Conservation (phyloP, 2,113 vertebrate genomes). For the Phylloscopus trochiloides region DNA sequence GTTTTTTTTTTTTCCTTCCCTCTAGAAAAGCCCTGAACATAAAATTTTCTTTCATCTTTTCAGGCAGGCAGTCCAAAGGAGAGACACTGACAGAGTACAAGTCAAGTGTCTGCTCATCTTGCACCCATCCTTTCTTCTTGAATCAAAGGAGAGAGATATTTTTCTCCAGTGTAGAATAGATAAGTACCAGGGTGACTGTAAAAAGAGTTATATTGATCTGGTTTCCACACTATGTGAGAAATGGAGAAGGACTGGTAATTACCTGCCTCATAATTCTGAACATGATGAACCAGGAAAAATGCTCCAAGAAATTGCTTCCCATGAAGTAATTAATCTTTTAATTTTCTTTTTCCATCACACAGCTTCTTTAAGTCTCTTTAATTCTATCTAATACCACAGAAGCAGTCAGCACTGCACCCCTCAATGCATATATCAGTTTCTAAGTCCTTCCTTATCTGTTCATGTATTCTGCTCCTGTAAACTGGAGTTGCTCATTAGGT, state of each 20-base stretch:
- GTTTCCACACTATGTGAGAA: background rate
- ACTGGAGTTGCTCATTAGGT: background rate
- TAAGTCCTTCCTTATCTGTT: background rate
- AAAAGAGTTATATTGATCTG: background rate
- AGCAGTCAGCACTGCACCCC: background rate
- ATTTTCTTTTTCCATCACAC: background rate
- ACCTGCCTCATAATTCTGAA: constrained; percentile 5
- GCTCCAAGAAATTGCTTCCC: background rate
- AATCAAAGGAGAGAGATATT: background rate
- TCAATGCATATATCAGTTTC: background rate
- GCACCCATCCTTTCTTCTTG: background rate
- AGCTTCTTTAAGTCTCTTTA: background rate
- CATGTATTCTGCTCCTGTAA: background rate
- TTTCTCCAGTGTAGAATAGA: background rate
- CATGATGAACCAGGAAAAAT: background rate
- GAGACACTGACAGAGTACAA: background rate
- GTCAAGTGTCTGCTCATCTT: background rate
- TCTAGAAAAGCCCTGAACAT: background rate
- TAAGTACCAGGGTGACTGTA: background rate
- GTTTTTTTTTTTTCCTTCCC: background rate
- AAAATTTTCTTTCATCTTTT: background rate
- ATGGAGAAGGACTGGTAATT: background rate
- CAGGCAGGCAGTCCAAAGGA: background rate
- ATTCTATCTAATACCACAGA: background rate
- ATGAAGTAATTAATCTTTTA: background rate